Evolutionary conservation across 2,888 invertebrate species (phyloP), one percentile per base, ranked within the genome.

Genomic region (Perizoma affinitatum): DNA sequence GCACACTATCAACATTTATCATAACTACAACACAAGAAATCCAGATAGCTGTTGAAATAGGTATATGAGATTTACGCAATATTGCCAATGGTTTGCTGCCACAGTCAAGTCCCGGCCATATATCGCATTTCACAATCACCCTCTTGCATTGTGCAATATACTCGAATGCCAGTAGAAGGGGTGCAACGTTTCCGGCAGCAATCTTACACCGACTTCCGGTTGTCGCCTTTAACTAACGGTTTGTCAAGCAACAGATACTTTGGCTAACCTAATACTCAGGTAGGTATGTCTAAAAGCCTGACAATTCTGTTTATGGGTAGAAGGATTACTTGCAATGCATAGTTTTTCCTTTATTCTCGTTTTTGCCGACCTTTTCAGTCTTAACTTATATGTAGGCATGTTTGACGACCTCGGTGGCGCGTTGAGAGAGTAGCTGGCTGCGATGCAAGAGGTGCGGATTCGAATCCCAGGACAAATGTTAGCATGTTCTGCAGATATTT

Each of bases 191-290:
- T 86, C 87, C 84, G 84, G 80, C 83, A 85, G 88, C 84, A 88
- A 88, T 84, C 84, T 83, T 84, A 88, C 82, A 88, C 88, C 82
- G 69, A 87, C 88, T 85, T 90, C 90, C 90, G 84, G 59, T 73
- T 66, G 71, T 68, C 54, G 44, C 53, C 61, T 62, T 63, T 63
- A 58, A 67, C 60, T 60, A 57, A 57, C 54, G 61, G 63, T 67
- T 67, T 56, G 58, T 58, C 55, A 58, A 63, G 54, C 56, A 58
- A 59, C 51, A 54, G 48, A 53, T 59, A 62, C 46, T 51, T 40
- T 38, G 45, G 47, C 36, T 22, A 47, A 6, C 10, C 34, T 8
- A n/a, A n/a, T n/a, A n/a, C n/a, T n/a, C n/a, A 42, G 41, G 22
- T 42, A 50, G 34, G 48, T 41, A 11, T 34, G 5, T 33, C 38